Conservation (phyloP, 1,140 invertebrate genomes). For the Uloborus diversus region DNA sequence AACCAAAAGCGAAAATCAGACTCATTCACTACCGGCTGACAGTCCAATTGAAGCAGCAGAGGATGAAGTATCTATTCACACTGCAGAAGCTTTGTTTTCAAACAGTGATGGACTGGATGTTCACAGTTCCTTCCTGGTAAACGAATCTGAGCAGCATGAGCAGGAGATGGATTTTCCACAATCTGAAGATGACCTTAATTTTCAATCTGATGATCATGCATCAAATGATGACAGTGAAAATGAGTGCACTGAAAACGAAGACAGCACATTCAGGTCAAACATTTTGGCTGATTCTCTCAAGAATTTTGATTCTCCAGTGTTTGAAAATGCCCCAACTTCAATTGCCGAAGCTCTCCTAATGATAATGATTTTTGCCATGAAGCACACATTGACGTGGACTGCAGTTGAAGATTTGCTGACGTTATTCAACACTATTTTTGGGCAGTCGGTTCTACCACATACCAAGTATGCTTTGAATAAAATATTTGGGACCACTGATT, state of each 20-base stretch:
- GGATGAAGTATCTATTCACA: too few relatives aligned
- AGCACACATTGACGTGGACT: conserved; percentile 4
- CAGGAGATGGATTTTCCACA: too few relatives aligned
- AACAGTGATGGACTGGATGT: too few relatives aligned
- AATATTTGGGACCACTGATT: not conserved
- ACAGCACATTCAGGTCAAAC: conserved; percentile 1
- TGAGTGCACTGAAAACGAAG: not conserved
- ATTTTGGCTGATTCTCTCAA: not conserved
- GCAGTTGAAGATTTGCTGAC: not conserved
- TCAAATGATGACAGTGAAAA: not conserved
- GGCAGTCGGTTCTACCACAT: not conserved
- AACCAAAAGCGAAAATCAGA: too few relatives aligned
- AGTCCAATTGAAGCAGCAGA: too few relatives aligned
- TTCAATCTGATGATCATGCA: not conserved
- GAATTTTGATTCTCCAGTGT: not conserved
- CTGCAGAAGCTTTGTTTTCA: too few relatives aligned
- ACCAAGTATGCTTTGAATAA: conserved; percentile 8
- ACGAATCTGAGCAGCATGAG: too few relatives aligned
- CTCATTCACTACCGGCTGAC: too few relatives aligned
- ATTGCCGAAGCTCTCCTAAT: conserved; percentile 6
- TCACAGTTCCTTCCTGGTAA: too few relatives aligned
- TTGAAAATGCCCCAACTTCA: not conserved
- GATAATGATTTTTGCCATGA: conserved; percentile 15
- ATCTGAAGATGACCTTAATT: not conserved
- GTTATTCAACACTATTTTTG: conserved; percentile 1